Evolutionary conservation across 2,888 invertebrate genomes (phyloP).

Genomic region (Drosophila multiciliata): DNA sequence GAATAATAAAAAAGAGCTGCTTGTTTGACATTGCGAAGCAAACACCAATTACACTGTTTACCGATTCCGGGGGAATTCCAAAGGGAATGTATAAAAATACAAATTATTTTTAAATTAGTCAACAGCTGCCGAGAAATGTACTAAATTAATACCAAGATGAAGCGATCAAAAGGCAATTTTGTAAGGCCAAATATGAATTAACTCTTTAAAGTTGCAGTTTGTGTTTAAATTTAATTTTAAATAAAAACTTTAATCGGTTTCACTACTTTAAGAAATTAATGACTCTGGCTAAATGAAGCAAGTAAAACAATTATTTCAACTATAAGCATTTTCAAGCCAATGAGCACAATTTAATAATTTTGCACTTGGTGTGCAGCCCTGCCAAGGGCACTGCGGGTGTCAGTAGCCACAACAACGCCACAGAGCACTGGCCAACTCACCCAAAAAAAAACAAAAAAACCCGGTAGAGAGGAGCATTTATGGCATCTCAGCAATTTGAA

Average conservation of each 20-base stretch:
- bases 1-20: conserved; percentile 32
- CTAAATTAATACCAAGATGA: background rate
- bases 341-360: conserved; percentile 61
- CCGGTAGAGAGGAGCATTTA: conserved; percentile 44
- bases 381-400: conserved; percentile 11
- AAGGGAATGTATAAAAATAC: conserved; percentile 7
- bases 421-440: conserved; percentile 26
- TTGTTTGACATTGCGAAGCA: conserved; percentile 7
- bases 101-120: background rate
- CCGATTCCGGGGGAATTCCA: conserved; percentile 16
- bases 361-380: conserved; percentile 49
- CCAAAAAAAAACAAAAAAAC: background rate
- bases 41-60: conserved; percentile 17
- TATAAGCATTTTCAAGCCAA: conserved; percentile 36
- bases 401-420: conserved; percentile 35
- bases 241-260: background rate
- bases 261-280: background rate
- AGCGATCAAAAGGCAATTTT: background rate
- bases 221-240: too few species aligned
- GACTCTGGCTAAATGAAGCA: background rate
- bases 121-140: background rate
- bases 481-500: conserved; percentile 74
- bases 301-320: conserved; percentile 20
- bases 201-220: too few species aligned
- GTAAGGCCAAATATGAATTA: background rate